These are phyloP conservation scores for Sterna hirundo DNA, from an alignment of 2,113 vertebrate species.

Conservation along the genomic window DNA sequence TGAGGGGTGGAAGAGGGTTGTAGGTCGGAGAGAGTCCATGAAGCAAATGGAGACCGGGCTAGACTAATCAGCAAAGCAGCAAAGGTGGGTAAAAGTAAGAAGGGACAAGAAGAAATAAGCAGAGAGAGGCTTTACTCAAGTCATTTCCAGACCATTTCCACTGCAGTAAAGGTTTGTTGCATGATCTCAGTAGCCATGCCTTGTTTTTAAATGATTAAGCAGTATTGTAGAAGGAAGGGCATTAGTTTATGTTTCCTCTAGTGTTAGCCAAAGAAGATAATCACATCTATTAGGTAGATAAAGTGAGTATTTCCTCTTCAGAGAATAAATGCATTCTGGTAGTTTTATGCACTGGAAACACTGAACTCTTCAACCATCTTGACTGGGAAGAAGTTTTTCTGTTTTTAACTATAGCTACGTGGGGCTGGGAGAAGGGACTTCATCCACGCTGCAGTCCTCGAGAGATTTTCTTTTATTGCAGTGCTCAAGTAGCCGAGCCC, in stretches of 20 bases:
- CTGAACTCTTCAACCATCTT: neutral
- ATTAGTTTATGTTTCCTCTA: conserved; percentile 11
- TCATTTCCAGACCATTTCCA: neutral
- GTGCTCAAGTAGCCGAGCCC: neutral
- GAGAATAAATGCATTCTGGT: neutral
- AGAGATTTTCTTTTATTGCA: neutral
- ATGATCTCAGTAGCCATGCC: neutral
- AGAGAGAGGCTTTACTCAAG: neutral
- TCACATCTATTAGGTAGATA: neutral
- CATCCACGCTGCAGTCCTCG: neutral
- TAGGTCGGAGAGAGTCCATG: neutral
- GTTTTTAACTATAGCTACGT: neutral
- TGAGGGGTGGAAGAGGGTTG: neutral
- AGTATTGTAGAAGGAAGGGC: neutral
- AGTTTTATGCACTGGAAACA: neutral
- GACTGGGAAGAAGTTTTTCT: neutral
- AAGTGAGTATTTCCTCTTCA: neutral
- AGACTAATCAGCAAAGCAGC: neutral
- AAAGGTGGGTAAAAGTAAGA: neutral
- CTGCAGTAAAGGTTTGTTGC: neutral
- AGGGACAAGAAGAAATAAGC: neutral
- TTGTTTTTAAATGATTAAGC: conserved; percentile 22
- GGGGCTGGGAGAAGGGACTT: neutral
- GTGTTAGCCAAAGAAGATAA: neutral
- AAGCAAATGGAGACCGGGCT: neutral